Evolutionary conservation across 1,140 invertebrate species (phyloP), one percentile per base, ranked within the genome.

Genomic region (Platyscapa corneri): DNA sequence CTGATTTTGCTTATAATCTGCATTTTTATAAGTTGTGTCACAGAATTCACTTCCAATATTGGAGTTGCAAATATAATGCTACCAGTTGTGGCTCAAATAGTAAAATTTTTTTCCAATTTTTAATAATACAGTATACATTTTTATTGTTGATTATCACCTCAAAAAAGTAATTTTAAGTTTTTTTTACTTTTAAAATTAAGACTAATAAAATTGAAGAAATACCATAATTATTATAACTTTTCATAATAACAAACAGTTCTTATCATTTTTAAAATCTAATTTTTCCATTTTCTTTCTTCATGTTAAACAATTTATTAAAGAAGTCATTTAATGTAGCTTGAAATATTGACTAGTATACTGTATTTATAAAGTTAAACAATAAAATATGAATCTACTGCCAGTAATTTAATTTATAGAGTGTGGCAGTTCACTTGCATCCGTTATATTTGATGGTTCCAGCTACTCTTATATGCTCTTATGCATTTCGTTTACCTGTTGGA

Each of bases 381-480:
- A 64, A n/a, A 30, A 14, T 49, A 60, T 23, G 77, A 64, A 77
- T 77, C 1, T 64, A 60, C 0, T 14, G 37, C 7, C 7, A 49
- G 56, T 67, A 86, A 84, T 60, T 87, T 86, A 84, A 86, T 84
- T n/a, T 90, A n/a, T n/a, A 95, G 95, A 94, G 95, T 0, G 91
- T 95, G 56, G 93, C 94, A 0, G 94, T 96, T 87, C 89, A 95
- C 87, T 94, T 96, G 60, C 96, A 99, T 94, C 98, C 98, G 0
- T 90, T 98, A 80, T 97, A 97, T 91, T 94, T 98, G 89, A 97
- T 98, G 95, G 92, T 99, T 84, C 98, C 98, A 0, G 96, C 97
- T 0, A 95, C 97, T 0, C 91, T 97, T 72, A 95, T 95, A 14
- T 97, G 96, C 90, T 98, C 97, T 14, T 98, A 95, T 93, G 95